A percentile compares a stretch with the other conserved stretches of the same genome.
Conservation (phyloP, 2,113 vertebrate genomes). For the Gobius niger region DNA sequence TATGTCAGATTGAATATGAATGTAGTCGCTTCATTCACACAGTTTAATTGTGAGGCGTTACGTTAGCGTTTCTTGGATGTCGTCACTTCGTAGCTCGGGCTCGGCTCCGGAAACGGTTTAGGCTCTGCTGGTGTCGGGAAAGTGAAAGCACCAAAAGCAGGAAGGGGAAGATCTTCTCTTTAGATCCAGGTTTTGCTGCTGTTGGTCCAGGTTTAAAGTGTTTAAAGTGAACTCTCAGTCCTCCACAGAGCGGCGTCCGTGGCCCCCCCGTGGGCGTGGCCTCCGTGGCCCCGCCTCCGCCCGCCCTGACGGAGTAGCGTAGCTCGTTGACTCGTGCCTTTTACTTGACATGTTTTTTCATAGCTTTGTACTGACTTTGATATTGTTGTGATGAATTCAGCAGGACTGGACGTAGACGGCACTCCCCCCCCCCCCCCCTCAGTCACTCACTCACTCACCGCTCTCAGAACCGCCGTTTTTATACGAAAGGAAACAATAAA, state of each 20-base stretch:
- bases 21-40: too few relatives aligned
- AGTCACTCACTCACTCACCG: conserved; percentile 16
- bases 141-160: too few relatives aligned
- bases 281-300: conserved; percentile 42
- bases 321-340: conserved; percentile 71
- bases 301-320: conserved; percentile 64
- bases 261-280: conserved; percentile 23
- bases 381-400: conserved; percentile 75
- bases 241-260: neutral
- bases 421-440: conserved; percentile 47
- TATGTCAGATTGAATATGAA: too few relatives aligned
- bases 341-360: conserved; percentile 63
- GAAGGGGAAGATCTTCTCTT: too few relatives aligned
- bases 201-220: too few relatives aligned
- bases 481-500: conserved; percentile 37
- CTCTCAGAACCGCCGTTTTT: conserved; percentile 27
- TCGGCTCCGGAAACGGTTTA: too few relatives aligned
- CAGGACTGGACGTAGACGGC: conserved; percentile 74
- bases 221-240: too few relatives aligned
- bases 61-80: too few relatives aligned
- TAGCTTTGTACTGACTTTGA: conserved; percentile 71
- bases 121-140: too few relatives aligned
- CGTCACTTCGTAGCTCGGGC: too few relatives aligned
- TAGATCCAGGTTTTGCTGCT: too few relatives aligned
- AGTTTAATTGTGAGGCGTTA: too few relatives aligned